A percentile compares a stretch with the other conserved stretches of the same genome.
phyloP scores from a whole-genome alignment of 2,797 vertebrate species.

The Silurus lanzhouensis region DNA sequence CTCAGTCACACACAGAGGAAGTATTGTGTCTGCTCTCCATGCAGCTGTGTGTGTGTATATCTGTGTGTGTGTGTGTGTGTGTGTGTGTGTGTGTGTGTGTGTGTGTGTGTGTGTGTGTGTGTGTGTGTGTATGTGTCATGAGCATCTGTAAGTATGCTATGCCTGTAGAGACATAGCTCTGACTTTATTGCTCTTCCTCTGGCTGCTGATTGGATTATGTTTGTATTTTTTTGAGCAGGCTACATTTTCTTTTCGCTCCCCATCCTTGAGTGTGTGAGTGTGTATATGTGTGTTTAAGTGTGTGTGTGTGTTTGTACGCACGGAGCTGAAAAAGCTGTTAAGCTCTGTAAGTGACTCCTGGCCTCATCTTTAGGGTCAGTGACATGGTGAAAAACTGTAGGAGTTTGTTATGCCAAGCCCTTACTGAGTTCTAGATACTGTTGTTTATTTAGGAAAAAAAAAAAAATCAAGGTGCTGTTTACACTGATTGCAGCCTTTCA shows the following conservation, averaged over 20 bases:
- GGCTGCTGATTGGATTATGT: slow-evolving; percentile 69
- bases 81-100: slow-evolving; percentile 17
- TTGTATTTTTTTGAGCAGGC: slow-evolving; percentile 48
- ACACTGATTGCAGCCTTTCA: slow-evolving; percentile 48
- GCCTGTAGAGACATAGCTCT: slow-evolving; percentile 36
- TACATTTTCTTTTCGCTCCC: slow-evolving; percentile 38
- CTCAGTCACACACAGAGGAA: slow-evolving; percentile 39
- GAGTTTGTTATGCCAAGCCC: slow-evolving; percentile 57
- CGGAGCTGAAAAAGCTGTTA: slow-evolving; percentile 50
- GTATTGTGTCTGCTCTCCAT: slow-evolving; percentile 44
- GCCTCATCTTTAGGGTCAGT: slow-evolving; percentile 53
- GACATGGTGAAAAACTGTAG: slow-evolving; percentile 49
- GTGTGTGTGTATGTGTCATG: slow-evolving; percentile 11
- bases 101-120: slow-evolving; percentile 32
- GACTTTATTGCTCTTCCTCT: slow-evolving; percentile 63
- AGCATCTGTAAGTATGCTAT: slow-evolving; percentile 6
- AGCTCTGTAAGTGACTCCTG: slow-evolving; percentile 50
- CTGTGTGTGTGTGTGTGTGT: not conserved
- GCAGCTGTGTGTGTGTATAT: slow-evolving; percentile 42
- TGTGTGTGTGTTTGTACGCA: not conserved
- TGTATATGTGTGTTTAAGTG: slow-evolving; percentile 29
- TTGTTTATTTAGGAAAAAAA: slow-evolving; percentile 41
- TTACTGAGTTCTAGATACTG: slow-evolving; percentile 39
- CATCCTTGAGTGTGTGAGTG: slow-evolving; percentile 14
- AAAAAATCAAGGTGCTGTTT: slow-evolving; percentile 42